Percentiles rank a stretch among this genome's conserved stretches.
Conservation (phyloP, 1,140 invertebrate species). For the Drosophila burlai region DNA sequence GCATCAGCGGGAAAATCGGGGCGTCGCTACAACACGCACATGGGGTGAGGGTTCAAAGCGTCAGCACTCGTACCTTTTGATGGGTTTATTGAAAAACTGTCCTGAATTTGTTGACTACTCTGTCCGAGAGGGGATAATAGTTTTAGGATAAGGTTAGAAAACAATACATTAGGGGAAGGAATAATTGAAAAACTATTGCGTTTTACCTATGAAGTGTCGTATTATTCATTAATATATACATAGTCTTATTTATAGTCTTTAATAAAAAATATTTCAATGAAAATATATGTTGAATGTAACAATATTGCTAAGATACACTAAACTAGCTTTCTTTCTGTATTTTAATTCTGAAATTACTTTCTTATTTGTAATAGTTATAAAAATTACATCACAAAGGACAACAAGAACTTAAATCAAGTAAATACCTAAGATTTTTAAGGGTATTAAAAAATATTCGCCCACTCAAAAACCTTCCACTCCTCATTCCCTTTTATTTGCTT, state of each 20-base stretch:
- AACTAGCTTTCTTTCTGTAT: too few relatives aligned
- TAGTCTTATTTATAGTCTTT: not conserved
- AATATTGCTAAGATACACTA: too few relatives aligned
- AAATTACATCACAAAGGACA: too few relatives aligned
- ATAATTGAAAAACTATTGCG: not conserved
- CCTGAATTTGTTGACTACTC: constrained; percentile 30
- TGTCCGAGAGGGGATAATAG: constrained; percentile 13
- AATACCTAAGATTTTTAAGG: not conserved
- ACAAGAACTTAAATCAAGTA: too few relatives aligned
- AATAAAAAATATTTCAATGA: not conserved
- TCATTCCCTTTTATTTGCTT: constrained; percentile 28
- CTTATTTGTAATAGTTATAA: too few relatives aligned
- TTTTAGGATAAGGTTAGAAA: not conserved
- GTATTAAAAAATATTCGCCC: constrained; percentile 12
- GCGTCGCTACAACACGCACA: constrained; percentile 28
- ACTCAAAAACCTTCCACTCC: not conserved
- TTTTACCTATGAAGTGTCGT: not conserved
- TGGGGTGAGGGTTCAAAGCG: constrained; percentile 59
- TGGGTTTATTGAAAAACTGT: constrained; percentile 81
- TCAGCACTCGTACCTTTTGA: constrained; percentile 59
- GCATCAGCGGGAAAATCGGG: constrained; percentile 22
- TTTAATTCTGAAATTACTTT: too few relatives aligned
- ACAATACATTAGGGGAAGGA: not conserved
- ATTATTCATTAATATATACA: too few relatives aligned
- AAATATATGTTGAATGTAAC: not conserved